Evolutionary conservation across 2,888 invertebrate genomes (phyloP).

Genomic region (Onthophagus sagittarius): DNA sequence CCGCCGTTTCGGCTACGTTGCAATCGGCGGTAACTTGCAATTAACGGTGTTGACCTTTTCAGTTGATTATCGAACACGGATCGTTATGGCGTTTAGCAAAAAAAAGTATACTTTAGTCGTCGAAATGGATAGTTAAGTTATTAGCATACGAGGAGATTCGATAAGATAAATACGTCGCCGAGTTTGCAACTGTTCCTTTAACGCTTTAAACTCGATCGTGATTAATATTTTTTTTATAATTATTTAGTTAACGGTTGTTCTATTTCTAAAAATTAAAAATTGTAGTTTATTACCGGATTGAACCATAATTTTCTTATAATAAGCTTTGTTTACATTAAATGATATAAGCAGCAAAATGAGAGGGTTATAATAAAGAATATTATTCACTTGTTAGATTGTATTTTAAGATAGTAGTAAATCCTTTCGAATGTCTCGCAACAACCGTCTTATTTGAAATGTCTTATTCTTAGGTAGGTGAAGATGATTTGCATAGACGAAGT

Average conservation of each 20-base stretch:
- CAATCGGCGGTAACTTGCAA: too few relatives aligned
- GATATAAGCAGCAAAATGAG: not conserved
- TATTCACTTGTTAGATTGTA: not conserved
- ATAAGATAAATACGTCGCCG: too few relatives aligned
- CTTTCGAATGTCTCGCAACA: not conserved
- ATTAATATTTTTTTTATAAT: too few relatives aligned
- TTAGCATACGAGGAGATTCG: not conserved
- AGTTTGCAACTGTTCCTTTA: too few relatives aligned
- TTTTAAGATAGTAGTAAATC: not conserved
- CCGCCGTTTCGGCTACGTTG: too few relatives aligned
- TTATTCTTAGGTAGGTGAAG: not conserved
- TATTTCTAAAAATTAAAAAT: too few relatives aligned
- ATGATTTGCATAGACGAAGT: not conserved
- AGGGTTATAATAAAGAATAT: not conserved
- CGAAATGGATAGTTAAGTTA: not conserved
- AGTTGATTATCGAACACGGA: not conserved
- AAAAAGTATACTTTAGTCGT: not conserved
- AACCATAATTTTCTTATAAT: not conserved
- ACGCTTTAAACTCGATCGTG: too few relatives aligned
- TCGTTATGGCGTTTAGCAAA: not conserved
- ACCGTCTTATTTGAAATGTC: not conserved
- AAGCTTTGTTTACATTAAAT: not conserved
- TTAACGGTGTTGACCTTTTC: not conserved
- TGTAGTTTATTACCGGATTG: not conserved
- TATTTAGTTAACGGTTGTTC: too few relatives aligned